Percentiles rank a stretch among this genome's conserved stretches.
These are phyloP conservation scores for Etheostoma cragini DNA, from an alignment of 2,113 vertebrate genomes.

Conservation along the genomic window DNA sequence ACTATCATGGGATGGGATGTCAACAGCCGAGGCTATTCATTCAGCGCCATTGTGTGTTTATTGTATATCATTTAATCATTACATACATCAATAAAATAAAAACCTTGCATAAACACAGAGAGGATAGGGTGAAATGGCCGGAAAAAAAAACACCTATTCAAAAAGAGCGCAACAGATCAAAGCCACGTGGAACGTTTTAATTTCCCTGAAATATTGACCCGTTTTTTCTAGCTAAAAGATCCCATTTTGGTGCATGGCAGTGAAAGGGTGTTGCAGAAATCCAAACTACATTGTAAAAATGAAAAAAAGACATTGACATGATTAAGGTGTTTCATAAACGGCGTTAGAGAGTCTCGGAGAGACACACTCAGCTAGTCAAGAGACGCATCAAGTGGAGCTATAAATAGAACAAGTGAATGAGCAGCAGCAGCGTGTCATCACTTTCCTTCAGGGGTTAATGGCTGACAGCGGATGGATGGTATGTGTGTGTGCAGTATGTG, in stretches of 20 bases:
- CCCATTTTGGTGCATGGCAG: neutral
- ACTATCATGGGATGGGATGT: conserved; percentile 51
- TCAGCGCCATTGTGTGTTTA: neutral
- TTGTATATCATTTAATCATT: conserved; percentile 1
- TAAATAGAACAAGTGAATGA: conserved; percentile 52
- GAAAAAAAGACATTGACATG: neutral
- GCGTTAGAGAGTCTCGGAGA: conserved; percentile 15
- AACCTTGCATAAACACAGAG: neutral
- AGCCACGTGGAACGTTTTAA: neutral
- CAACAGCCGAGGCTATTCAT: neutral
- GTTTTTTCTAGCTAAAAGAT: neutral
- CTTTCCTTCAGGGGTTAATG: conserved; percentile 66
- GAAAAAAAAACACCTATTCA: neutral
- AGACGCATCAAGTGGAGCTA: conserved; percentile 31
- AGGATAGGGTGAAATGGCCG: neutral
- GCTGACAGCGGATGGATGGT: neutral
- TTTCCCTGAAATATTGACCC: neutral
- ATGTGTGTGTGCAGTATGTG: conserved; percentile 3
- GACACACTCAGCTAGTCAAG: neutral
- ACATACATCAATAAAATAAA: neutral
- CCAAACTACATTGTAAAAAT: neutral
- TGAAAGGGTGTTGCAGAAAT: neutral
- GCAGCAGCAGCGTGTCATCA: neutral
- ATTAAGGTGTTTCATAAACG: conserved; percentile 1
- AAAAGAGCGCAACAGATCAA: neutral